Evolutionary conservation across 2,113 vertebrate species (phyloP), one percentile per base, ranked within the genome.

Genomic region (Leptobrachium ailaonicum): DNA sequence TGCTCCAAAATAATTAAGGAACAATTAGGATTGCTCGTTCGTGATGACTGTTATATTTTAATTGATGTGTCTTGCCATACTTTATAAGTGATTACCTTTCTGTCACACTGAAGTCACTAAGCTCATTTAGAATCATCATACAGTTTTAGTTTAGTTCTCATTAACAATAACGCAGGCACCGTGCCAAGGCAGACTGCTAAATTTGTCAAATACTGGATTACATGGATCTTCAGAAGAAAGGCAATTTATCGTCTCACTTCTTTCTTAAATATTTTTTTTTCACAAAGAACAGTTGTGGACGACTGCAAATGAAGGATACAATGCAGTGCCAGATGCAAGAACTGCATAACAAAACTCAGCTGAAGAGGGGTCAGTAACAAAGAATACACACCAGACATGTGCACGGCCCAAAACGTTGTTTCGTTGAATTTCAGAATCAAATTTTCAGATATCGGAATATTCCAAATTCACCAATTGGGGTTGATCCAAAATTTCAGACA

Each of bases 201-300:
- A 71, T 78, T 60, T 78, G 76, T 71, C 56, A 78, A 71, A 77
- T 71, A 20, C 20, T 77, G 76, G 76, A 78, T 78, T 78, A 78
- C 71, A 56, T 63, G 43, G 43, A 62, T 71, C 67, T 63, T 63
- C 60, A 41, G 54, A 13, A 58, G 9, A n/a, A 56, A 54, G 60
- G 43, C 12, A 44, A 41, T 62, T 58, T 71, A 71, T 71, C 71
- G 76, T 42, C 67, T 71, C 11, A 50, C 40, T 60, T 71, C 76
- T 45, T 50, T 50, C 8, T 50, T 50, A 5, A 4, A 5, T 50
- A 5, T 50, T 50, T 50, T 50, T 50, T 50, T 50, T 50, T 50
- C 0, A 5, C 8, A 50, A 4, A 4, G 1, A 1, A 50, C 47
- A 50, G 47, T 8, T 50, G 8, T 8, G 4, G 8, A 50, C 47